Evolutionary conservation across 30 jellyfish, hydroid and myxozoan genomes (phyloP).

Genomic region (Turritopsis dohrnii): DNA sequence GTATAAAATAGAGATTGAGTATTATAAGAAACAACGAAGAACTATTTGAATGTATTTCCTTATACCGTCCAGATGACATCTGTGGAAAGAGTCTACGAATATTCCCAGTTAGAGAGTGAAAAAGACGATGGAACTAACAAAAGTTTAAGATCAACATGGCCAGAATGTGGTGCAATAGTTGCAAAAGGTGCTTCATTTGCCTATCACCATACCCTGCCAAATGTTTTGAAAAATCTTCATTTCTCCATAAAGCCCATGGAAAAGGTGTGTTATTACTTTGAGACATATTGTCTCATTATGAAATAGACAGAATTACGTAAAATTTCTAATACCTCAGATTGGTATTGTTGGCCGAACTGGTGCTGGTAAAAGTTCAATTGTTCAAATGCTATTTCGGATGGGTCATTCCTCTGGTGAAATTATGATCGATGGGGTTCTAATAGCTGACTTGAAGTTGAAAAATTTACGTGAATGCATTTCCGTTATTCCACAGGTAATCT

Average conservation of each 20-base stretch:
- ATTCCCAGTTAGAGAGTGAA: slow-evolving; percentile 64
- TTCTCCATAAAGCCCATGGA: slow-evolving; percentile 40
- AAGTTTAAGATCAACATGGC: slow-evolving; percentile 49
- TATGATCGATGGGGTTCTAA: slow-evolving; percentile 54
- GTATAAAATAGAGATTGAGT: no score
- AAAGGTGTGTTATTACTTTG: slow-evolving; percentile 20
- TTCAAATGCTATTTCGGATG: slow-evolving; percentile 63
- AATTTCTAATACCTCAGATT: slow-evolving; percentile 27
- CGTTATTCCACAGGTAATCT: slow-evolving; percentile 82
- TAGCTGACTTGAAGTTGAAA: slow-evolving; percentile 38
- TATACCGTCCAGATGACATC: slow-evolving; percentile 89
- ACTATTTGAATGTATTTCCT: no score
- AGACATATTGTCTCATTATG: no score
- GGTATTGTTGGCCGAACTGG: slow-evolving; percentile 94
- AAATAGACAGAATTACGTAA: neutral
- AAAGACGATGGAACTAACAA: slow-evolving; percentile 28
- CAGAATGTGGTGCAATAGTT: slow-evolving; percentile 49
- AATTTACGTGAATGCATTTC: slow-evolving; percentile 62
- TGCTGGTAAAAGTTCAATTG: slow-evolving; percentile 77
- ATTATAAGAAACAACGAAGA: no score
- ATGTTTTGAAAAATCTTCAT: slow-evolving; percentile 42
- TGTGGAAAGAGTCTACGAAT: slow-evolving; percentile 66
- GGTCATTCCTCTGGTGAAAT: slow-evolving; percentile 53
- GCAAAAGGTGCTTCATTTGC: slow-evolving; percentile 79
- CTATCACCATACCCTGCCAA: slow-evolving; percentile 58